Base-by-base conservation (phyloP, 1,140 invertebrate species). In the Drosophila parabipectinata region DNA sequence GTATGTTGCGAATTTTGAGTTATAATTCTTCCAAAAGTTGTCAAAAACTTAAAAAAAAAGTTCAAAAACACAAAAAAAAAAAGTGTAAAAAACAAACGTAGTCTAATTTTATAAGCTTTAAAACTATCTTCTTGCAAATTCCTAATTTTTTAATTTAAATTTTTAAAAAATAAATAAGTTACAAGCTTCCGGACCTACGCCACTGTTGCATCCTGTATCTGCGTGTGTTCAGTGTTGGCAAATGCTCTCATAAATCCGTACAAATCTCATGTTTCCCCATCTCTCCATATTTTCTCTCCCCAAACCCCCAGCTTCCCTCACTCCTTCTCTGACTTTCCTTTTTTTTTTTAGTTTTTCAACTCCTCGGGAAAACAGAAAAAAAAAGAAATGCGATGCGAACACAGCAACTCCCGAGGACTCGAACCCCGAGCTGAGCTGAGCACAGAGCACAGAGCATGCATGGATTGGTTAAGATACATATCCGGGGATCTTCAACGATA, bases 171-270 rank as follows among this genome's bases (percentile, higher is more conserved):
- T 7, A 28, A 5, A 28, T 2, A 28, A 28, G 26, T 28, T 41
- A 21, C 2, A 12, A 47, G 18, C 18, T 21, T 21, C 18, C 41
- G 14, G 8, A 5, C n/a, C 15, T 24, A 47, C 44, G 44, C 44
- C 44, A 21, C 58, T 64, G 34, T n/a, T 39, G 41, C 14, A 18
- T 44, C 15, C 41, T 44, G 41, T 45, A 44, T 21, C 37, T 58
- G 30, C 15, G 21, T 72, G 50, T 71, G 37, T 57, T 54, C 54
- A 55, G 78, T 81, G 67, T 81, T 80, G 72, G 66, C 58, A 54
- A 80, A 72, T 60, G 54, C 39, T 57, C 37, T 47, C 37, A 21
- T 52, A 64, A 67, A 52, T 30, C 59, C 47, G 26, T n/a, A 64
- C 28, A 67, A 67, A 64, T 53, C 57, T 62, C 32, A 15, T 61